A percentile compares a stretch with the other conserved stretches of the same genome.
Evolutionary conservation across 1,140 invertebrate species (phyloP).

Genomic region (Streblospio benedicti): DNA sequence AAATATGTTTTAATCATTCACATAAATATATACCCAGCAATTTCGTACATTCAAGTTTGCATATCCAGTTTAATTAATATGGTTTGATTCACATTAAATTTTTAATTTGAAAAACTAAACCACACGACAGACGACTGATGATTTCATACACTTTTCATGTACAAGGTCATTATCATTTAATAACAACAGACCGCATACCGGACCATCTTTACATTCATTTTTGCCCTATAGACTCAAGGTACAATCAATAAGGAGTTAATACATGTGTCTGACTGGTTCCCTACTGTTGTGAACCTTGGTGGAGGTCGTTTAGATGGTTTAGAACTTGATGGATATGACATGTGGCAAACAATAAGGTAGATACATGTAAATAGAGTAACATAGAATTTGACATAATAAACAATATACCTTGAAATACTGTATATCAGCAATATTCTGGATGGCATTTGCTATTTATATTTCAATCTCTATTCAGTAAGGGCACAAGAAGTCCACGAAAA

Average conservation of each 20-base stretch:
- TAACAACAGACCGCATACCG: too few species aligned
- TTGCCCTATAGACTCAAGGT: too few species aligned
- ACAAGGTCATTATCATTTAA: too few species aligned
- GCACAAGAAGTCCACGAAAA: slow-evolving; percentile 21
- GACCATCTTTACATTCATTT: too few species aligned
- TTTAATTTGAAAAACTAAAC: too few species aligned
- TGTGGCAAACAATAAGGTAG: slow-evolving; percentile 36
- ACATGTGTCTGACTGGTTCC: slow-evolving; percentile 44
- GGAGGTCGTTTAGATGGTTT: slow-evolving; percentile 28
- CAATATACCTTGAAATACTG: neutral
- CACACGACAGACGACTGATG: too few species aligned
- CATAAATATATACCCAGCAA: too few species aligned
- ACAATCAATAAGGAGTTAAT: slow-evolving; percentile 25
- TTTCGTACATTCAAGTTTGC: too few species aligned
- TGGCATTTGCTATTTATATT: neutral
- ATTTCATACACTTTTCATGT: too few species aligned
- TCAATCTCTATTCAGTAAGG: slow-evolving; percentile 18
- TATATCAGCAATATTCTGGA: neutral
- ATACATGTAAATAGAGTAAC: neutral
- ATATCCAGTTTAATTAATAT: too few species aligned
- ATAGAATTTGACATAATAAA: neutral
- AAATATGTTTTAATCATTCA: too few species aligned
- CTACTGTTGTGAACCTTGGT: slow-evolving; percentile 35
- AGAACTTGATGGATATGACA: slow-evolving; percentile 33
- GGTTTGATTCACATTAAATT: too few species aligned